These are phyloP conservation scores for Alexandromys fortis DNA, from an alignment of 2,113 vertebrate species.

Conservation along the genomic window DNA sequence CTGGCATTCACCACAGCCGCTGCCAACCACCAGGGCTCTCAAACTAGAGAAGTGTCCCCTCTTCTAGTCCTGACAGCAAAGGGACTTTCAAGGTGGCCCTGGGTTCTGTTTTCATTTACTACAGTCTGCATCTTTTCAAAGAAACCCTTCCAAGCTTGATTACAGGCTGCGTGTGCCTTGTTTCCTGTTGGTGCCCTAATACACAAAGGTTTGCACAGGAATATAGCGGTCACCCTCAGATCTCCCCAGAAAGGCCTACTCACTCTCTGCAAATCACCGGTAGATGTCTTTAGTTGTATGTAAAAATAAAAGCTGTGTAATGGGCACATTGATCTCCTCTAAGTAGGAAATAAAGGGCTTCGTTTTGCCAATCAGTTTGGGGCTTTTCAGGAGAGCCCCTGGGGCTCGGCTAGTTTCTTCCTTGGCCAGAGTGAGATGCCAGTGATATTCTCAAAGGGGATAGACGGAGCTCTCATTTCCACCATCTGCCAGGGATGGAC, in stretches of 20 bases:
- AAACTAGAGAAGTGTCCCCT: neutral
- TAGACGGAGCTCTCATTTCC: constrained; percentile 37
- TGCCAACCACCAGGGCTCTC: neutral
- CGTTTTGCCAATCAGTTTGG: constrained; percentile 58
- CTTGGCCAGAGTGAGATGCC: constrained; percentile 19
- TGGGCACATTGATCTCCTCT: constrained; percentile 22
- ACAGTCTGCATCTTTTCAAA: neutral
- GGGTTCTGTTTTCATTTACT: neutral
- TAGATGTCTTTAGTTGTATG: constrained; percentile 27
- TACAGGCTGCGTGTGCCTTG: neutral
- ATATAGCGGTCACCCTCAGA: neutral
- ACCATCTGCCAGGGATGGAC: constrained; percentile 55
- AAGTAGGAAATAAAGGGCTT: constrained; percentile 59
- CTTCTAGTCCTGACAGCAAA: neutral
- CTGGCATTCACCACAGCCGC: neutral
- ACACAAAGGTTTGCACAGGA: neutral
- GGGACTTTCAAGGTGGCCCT: neutral
- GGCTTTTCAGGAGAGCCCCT: constrained; percentile 1
- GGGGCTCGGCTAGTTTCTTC: constrained; percentile 10
- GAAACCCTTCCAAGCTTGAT: neutral
- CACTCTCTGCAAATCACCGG: neutral
- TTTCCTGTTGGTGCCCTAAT: neutral
- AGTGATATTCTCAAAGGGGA: constrained; percentile 3
- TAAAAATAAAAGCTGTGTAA: constrained; percentile 37
- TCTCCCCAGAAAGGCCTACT: neutral